Percentiles rank a stretch among this genome's conserved stretches.
Evolutionary conservation across 2,113 vertebrate species (phyloP).

Genomic region (Leptocoma aspasia): DNA sequence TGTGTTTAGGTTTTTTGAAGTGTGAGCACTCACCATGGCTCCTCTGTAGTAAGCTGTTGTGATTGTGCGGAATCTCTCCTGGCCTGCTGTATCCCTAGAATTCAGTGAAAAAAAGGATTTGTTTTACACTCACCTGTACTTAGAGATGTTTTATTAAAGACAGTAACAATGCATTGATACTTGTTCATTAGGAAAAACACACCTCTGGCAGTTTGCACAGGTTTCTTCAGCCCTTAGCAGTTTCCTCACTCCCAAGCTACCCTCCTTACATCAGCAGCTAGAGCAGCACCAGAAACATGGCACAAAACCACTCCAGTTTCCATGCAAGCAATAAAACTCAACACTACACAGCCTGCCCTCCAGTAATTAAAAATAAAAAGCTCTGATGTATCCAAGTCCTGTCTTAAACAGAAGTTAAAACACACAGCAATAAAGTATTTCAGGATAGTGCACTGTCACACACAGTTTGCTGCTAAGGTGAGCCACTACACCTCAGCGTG

Average conservation of each 20-base stretch:
- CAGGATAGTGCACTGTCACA: neutral
- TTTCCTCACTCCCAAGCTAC: neutral
- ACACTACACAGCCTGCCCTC: neutral
- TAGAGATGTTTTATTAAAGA: neutral
- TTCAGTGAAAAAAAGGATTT: neutral
- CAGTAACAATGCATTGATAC: neutral
- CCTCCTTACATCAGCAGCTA: neutral
- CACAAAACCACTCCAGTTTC: neutral
- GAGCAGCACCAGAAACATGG: neutral
- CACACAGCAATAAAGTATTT: neutral
- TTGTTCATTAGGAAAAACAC: neutral
- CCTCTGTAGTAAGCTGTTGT: constrained; percentile 92
- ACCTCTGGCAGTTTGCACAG: neutral
- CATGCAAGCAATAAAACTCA: neutral
- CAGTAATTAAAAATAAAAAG: neutral
- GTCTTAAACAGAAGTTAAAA: neutral
- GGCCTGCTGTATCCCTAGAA: constrained; percentile 88
- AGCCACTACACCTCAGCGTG: neutral
- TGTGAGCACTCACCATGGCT: constrained; percentile 83
- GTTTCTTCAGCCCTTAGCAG: neutral
- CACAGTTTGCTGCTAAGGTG: neutral
- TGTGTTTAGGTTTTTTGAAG: neutral
- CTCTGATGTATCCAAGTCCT: neutral
- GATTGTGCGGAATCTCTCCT: constrained; percentile 91
- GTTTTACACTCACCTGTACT: neutral